phyloP scores from a whole-genome alignment of 2,888 invertebrate species.

The Periphyllus acericola region DNA sequence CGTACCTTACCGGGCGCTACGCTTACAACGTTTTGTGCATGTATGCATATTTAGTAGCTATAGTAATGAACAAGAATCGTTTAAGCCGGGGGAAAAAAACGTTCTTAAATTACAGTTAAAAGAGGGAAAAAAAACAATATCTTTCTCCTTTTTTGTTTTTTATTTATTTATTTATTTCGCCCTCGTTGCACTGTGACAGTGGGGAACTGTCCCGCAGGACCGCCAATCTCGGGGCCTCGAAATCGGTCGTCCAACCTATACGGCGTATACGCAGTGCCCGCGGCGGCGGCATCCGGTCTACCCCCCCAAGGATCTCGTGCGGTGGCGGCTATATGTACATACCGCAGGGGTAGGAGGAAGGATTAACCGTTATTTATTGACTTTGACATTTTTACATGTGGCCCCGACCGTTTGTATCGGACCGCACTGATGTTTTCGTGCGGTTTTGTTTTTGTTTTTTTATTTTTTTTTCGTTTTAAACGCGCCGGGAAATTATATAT shows the following conservation, averaged over 20 bases:
- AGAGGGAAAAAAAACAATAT: no score
- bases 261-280: no score
- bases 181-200: no score
- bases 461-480: slow-evolving; percentile 1
- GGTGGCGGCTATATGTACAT: neutral
- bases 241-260: neutral
- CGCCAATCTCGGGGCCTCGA: neutral
- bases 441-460: neutral
- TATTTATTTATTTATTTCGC: no score
- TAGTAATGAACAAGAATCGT: no score
- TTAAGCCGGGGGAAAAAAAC: no score
- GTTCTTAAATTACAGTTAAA: no score
- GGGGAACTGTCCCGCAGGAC: neutral
- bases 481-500: neutral
- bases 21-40: no score
- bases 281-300: neutral
- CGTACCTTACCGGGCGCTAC: no score
- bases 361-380: slow-evolving; percentile 43
- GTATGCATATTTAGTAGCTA: no score
- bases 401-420: neutral
- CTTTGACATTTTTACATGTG: slow-evolving; percentile 38
- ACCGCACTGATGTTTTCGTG: neutral
- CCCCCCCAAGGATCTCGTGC: neutral
- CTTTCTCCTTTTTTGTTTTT: no score
- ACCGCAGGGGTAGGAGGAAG: neutral